Base-by-base conservation (phyloP, 2,888 invertebrate species). In the Unio pictorum region DNA sequence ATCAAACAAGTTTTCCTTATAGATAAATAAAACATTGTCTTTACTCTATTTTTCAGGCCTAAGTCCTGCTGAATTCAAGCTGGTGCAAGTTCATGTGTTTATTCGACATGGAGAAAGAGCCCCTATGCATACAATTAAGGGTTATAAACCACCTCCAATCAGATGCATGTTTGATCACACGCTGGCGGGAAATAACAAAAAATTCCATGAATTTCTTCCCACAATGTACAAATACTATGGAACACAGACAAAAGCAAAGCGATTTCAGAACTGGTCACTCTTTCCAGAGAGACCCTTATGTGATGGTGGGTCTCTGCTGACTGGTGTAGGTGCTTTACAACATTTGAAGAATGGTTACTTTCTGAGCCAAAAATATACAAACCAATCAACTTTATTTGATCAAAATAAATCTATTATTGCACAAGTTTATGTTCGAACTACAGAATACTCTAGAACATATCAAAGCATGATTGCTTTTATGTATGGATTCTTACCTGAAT, bases 41-140 rank as follows among this genome's bases (percentile, higher is more conserved):
- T 45, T 45, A 45, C 7, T 68, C 8, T 55, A 61, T 64, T 57
- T 69, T 68, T 11, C 74, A 85, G 83, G 83, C 55, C 67, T 71
- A 57, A 69, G 67, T 8, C 68, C 76, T 5, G 45, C 67, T 7
- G 81, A 79, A 17, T 83, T 78, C 66, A 70, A 74, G 20, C 76
- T 89, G n/a, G 65, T 76, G 58, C 74, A 82, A 28, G 86, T 86
- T 3, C 83, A 87, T 60, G 76, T 87, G 5, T 74, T 96, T 64
- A 94, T 95, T 6, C 92, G 97, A 23, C 97, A 97, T 88, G 97
- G 97, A 0, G 97, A 97, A 88, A 92, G 97, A 64, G 96, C 96
- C 0, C 95, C 97, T 0, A 91, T 97, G 75, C 94, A 95, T 17
- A 95, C 95, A 86, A 93, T 97, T 1, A 93, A 94, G 67, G 95